Percentiles rank a stretch among this genome's conserved stretches.
These are phyloP conservation scores for Phaethon lepturus DNA, from an alignment of 2,113 vertebrate species.

Conservation along the genomic window DNA sequence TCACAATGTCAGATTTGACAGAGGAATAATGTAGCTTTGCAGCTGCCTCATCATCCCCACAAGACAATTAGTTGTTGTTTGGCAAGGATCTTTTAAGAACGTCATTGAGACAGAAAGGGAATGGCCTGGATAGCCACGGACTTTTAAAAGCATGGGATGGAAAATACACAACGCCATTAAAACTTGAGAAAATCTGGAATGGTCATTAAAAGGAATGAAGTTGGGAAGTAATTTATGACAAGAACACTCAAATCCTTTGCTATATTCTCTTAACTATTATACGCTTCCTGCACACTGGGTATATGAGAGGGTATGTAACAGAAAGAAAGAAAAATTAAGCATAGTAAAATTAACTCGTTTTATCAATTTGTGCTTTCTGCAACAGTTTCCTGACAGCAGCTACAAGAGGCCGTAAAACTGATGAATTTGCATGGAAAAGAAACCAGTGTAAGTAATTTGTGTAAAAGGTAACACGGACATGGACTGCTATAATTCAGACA, in stretches of 20 bases:
- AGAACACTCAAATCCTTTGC: conserved; percentile 72
- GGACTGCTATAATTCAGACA: conserved; percentile 86
- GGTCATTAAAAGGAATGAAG: conserved; percentile 72
- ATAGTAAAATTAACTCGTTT: conserved; percentile 82
- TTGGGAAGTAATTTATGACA: conserved; percentile 73
- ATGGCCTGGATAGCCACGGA: conserved; percentile 63
- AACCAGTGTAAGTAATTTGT: conserved; percentile 87
- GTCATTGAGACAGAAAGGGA: conserved; percentile 62
- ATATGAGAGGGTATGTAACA: conserved; percentile 57
- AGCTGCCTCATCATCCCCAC: conserved; percentile 59
- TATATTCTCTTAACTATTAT: conserved; percentile 69
- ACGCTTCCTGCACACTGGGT: conserved; percentile 64
- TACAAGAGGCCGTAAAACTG: conserved; percentile 83
- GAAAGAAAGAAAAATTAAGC: conserved; percentile 71
- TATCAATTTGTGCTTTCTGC: conserved; percentile 80
- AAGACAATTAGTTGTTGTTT: conserved; percentile 71
- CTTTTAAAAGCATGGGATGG: conserved; percentile 62
- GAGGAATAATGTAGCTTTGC: conserved; percentile 24
- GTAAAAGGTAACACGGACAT: conserved; percentile 84
- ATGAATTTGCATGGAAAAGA: conserved; percentile 88
- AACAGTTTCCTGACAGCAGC: conserved; percentile 80
- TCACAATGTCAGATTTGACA: conserved; percentile 12
- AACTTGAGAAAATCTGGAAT: conserved; percentile 74
- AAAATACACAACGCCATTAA: conserved; percentile 53
- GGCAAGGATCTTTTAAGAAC: conserved; percentile 65